Evolutionary conservation across 1,140 invertebrate species (phyloP).

Genomic region (Cepaea nemoralis): DNA sequence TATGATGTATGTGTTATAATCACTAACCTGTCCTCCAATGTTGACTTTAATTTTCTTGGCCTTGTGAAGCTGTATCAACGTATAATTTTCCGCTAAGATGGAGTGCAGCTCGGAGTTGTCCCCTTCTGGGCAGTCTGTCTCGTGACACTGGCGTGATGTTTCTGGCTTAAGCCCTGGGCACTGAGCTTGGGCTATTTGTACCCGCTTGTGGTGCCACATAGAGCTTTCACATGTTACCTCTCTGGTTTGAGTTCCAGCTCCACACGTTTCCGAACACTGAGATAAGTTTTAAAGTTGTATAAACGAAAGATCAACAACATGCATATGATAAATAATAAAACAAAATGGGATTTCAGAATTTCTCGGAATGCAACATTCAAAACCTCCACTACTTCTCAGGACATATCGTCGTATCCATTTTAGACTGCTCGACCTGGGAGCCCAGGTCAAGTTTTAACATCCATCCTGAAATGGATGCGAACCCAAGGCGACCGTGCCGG

Average conservation of each 20-base stretch:
- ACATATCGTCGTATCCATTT: no score
- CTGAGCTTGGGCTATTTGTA: not conserved
- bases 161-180: not conserved
- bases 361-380: no score
- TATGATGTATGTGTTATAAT: no score
- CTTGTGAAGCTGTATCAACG: not conserved
- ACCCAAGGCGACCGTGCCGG: no score
- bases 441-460: no score
- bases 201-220: not conserved
- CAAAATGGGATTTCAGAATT: no score
- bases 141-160: not conserved
- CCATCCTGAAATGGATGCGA: no score
- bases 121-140: not conserved
- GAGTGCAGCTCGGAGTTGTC: not conserved
- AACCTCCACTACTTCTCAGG: no score
- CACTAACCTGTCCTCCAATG: constrained; percentile 31
- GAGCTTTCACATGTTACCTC: not conserved
- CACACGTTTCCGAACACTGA: constrained; percentile 17
- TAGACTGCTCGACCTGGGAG: no score
- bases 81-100: constrained; percentile 7
- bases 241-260: not conserved
- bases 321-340: no score
- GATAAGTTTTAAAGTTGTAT: no score
- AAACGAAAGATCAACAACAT: no score
- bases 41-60: not conserved